These are phyloP conservation scores for Chinchilla lanigera DNA, from an alignment of 2,113 vertebrate genomes.

Conservation along the genomic window DNA sequence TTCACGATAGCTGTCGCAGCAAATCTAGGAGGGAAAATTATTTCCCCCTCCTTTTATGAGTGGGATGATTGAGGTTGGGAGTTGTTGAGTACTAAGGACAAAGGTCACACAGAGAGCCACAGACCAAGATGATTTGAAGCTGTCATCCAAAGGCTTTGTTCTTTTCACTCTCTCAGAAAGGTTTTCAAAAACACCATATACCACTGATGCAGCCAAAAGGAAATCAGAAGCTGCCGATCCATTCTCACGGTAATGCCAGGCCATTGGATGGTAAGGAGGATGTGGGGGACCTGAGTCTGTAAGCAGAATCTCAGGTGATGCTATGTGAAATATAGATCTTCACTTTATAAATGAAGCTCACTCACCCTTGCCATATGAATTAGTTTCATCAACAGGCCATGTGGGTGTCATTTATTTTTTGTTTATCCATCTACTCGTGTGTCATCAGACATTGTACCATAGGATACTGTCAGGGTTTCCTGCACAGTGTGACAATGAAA, in stretches of 20 bases:
- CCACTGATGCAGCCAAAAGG: neutral
- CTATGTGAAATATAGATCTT: neutral
- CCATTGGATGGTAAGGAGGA: neutral
- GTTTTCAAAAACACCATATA: neutral
- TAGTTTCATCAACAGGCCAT: neutral
- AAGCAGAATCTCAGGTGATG: neutral
- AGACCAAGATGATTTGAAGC: neutral
- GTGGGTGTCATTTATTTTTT: constrained; percentile 8
- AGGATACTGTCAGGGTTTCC: neutral
- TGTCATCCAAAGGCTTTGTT: neutral
- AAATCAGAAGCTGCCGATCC: neutral
- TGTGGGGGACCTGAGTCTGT: neutral
- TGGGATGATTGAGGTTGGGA: neutral
- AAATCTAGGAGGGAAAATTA: neutral
- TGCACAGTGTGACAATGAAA: neutral
- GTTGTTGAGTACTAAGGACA: neutral
- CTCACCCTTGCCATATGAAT: constrained; percentile 29
- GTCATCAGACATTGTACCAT: neutral
- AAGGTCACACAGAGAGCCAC: neutral
- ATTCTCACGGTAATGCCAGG: neutral
- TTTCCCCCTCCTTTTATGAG: neutral
- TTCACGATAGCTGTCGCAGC: neutral
- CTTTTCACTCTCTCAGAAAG: neutral
- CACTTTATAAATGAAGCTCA: constrained; percentile 17
- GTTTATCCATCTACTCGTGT: neutral